These are phyloP conservation scores for Ophioderma brevispina DNA, from an alignment of 35 echinoderm and acorn worm species.

Conservation along the genomic window DNA sequence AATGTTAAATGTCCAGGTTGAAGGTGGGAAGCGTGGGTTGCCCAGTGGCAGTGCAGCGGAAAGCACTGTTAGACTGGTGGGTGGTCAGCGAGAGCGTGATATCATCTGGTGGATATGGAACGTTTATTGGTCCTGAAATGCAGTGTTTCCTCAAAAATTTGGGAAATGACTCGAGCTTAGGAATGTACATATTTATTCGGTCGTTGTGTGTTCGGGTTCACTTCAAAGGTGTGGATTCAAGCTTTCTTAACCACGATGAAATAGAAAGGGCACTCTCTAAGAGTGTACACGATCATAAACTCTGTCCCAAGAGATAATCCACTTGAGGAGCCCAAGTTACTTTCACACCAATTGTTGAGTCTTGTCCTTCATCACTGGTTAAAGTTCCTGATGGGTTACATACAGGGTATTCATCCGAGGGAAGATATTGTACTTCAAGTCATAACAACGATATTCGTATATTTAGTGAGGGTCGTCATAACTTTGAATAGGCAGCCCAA, in stretches of 20 bases:
- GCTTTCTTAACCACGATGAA: background rate
- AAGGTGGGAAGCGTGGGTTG: background rate
- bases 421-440: slow-evolving; percentile 6
- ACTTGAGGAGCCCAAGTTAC: background rate
- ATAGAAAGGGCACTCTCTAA: too few relatives aligned
- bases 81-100: background rate
- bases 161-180: background rate
- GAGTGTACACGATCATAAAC: background rate
- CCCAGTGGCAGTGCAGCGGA: background rate
- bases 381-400: background rate
- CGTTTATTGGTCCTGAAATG: slow-evolving; percentile 1
- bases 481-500: background rate
- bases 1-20: slow-evolving; percentile 20
- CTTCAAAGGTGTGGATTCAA: background rate
- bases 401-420: background rate
- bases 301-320: background rate
- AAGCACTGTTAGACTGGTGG: background rate
- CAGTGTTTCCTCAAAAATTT: background rate
- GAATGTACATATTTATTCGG: background rate
- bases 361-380: background rate
- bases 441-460: background rate
- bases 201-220: background rate
- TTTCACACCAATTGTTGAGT: background rate
- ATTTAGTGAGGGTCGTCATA: background rate
- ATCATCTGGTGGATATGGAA: background rate